Evolutionary conservation across 1,140 invertebrate genomes (phyloP).

Genomic region (Rhynchophorus ferrugineus): DNA sequence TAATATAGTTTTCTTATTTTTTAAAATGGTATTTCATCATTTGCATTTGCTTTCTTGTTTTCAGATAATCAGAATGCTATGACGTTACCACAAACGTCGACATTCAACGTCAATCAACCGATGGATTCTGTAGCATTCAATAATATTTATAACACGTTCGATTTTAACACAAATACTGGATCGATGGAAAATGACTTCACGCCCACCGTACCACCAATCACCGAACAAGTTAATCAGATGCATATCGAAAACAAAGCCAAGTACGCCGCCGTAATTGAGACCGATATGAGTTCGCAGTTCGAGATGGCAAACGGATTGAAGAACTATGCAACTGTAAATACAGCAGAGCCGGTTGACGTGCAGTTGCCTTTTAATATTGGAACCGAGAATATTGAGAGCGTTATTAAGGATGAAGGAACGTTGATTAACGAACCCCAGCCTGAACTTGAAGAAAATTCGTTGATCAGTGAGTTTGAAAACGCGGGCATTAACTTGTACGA

Average conservation of each 20-base stretch:
- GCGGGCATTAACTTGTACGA: conserved; percentile 33
- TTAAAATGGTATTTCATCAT: background rate
- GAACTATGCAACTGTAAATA: conserved; percentile 39
- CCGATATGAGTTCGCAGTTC: conserved; percentile 28
- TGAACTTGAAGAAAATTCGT: conserved; percentile 35
- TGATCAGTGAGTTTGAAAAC: conserved; percentile 39
- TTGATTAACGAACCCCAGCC: conserved; percentile 34
- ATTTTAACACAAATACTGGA: conserved; percentile 6
- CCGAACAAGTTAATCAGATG: conserved; percentile 17
- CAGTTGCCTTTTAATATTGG: conserved; percentile 38
- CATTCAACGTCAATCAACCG: too few species aligned
- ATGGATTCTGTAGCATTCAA: conserved; percentile 8
- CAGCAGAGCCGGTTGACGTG: conserved; percentile 33
- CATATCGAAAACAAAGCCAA: conserved; percentile 25
- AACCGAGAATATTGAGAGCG: conserved; percentile 36
- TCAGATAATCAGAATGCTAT: conserved; percentile 1
- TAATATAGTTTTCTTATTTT: background rate
- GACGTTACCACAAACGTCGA: too few species aligned
- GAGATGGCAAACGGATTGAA: conserved; percentile 37
- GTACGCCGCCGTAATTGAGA: conserved; percentile 32
- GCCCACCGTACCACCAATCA: conserved; percentile 4
- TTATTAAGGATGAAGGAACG: conserved; percentile 31
- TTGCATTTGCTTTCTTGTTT: conserved; percentile 1
- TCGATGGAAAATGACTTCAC: background rate
- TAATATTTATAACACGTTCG: conserved; percentile 9